Base-by-base conservation (phyloP, 1,140 invertebrate genomes). In the Laodelphax striatellus region DNA sequence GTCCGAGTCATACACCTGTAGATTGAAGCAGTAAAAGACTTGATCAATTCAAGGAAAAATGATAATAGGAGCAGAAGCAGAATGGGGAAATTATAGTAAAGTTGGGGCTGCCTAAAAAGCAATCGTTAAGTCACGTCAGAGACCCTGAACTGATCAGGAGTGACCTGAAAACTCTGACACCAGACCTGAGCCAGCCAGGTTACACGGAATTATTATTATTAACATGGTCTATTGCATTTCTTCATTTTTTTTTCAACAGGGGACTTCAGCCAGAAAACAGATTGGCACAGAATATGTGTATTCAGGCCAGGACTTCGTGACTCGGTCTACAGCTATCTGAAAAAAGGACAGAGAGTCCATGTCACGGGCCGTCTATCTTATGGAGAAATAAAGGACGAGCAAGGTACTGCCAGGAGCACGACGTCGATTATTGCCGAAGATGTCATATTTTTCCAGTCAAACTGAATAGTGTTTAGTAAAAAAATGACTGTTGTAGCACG, bases 281-380 rank as follows among this genome's bases (percentile, higher is more conserved):
- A 94, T 63, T 95, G 92, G 93, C 93, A 97, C 70, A 80, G 87
- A 67, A 75, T 96, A 54, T 87, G 87, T 67, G 84, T 95, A 5
- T 97, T 96, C 69, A 92, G 87, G 69, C 90, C 90, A 4, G 77
- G 77, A 55, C 77, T 97, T 2, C 75, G 91, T 22, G 89, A 94
- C 14, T 81, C 76, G 14, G 83, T 92, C 0, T 82, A 85, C 64
- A 83, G 83, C 66, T 90, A 84, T 71, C 70, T 94, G 55, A 90
- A 82, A 66, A 95, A 94, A 77, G 93, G 92, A 1, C 87, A 92
- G 71, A 79, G 92, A 65, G 81, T 93, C 0, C 80, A 92, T 73
- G 80, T 96, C 0, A 84, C 83, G 64, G 92, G 92, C 34, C 82
- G 83, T 70, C 72, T 96, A 42, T 84, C 82, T 22, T 95, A 96